phyloP scores from a whole-genome alignment of 2,113 vertebrate species.

The Myodes glareolus region DNA sequence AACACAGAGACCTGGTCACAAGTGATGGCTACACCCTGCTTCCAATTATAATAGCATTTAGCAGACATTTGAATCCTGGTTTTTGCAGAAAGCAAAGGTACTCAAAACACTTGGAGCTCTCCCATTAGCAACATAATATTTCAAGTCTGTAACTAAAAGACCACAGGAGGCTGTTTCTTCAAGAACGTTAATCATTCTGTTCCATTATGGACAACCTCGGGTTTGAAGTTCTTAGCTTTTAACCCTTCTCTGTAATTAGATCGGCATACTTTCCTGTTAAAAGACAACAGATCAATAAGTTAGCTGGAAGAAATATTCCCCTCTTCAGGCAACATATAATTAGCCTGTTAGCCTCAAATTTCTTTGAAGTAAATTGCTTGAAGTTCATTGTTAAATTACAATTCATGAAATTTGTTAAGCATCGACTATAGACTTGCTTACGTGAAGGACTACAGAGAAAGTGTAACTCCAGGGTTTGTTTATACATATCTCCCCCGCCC shows the following conservation, averaged over 20 bases:
- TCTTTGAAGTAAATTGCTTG: constrained; percentile 64
- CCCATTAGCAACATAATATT: neutral
- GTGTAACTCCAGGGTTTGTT: constrained; percentile 10
- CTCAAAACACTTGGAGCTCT: neutral
- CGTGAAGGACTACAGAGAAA: neutral
- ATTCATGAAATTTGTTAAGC: constrained; percentile 45
- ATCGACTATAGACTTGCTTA: constrained; percentile 47
- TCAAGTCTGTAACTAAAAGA: constrained; percentile 25
- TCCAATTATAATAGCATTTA: constrained; percentile 4
- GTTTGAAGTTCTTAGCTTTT: constrained; percentile 69
- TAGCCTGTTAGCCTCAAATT: constrained; percentile 61
- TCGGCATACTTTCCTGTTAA: constrained; percentile 59
- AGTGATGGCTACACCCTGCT: neutral
- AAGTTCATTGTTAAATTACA: constrained; percentile 58
- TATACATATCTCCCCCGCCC: neutral
- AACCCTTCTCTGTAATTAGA: constrained; percentile 76
- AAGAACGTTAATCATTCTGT: constrained; percentile 56
- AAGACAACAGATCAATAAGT: constrained; percentile 77
- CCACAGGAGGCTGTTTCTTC: neutral
- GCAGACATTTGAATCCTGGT: neutral
- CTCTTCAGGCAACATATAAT: constrained; percentile 60
- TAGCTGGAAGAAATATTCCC: constrained; percentile 63
- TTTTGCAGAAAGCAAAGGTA: constrained; percentile 25
- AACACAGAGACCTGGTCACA: neutral
- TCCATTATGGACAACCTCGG: constrained; percentile 46